These are phyloP conservation scores for Phylloscopus whistleri DNA, from an alignment of 2,113 vertebrate genomes.

Conservation along the genomic window DNA sequence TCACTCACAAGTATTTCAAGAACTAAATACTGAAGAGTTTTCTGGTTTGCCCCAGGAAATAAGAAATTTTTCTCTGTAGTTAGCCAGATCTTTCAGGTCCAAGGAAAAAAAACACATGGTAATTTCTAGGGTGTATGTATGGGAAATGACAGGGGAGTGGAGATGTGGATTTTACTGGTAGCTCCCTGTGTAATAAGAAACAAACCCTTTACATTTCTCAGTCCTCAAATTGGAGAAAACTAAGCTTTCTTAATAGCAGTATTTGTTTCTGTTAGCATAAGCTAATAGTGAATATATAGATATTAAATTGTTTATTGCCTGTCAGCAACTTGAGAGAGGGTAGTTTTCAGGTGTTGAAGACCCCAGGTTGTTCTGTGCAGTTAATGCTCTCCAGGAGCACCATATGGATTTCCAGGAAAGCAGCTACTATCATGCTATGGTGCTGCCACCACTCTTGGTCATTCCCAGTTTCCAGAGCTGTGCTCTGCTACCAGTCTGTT, in stretches of 20 bases:
- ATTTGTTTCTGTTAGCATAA: neutral
- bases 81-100: neutral
- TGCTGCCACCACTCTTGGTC: neutral
- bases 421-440: accelerated
- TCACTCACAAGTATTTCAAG: neutral
- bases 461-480: neutral
- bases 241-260: neutral
- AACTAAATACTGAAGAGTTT: neutral
- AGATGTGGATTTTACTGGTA: neutral
- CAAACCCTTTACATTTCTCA: neutral
- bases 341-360: neutral
- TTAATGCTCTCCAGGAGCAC: neutral
- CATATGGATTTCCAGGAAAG: neutral
- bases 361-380: neutral
- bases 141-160: neutral
- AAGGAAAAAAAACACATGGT: neutral
- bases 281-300: neutral
- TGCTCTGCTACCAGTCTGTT: neutral
- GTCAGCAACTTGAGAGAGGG: neutral
- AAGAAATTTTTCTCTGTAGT: neutral
- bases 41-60: neutral
- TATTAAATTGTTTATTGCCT: neutral
- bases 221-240: neutral
- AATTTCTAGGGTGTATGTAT: neutral
- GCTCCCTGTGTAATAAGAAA: neutral